These are phyloP conservation scores for Merodon equestris DNA, from an alignment of 2,888 invertebrate species.

Conservation along the genomic window DNA sequence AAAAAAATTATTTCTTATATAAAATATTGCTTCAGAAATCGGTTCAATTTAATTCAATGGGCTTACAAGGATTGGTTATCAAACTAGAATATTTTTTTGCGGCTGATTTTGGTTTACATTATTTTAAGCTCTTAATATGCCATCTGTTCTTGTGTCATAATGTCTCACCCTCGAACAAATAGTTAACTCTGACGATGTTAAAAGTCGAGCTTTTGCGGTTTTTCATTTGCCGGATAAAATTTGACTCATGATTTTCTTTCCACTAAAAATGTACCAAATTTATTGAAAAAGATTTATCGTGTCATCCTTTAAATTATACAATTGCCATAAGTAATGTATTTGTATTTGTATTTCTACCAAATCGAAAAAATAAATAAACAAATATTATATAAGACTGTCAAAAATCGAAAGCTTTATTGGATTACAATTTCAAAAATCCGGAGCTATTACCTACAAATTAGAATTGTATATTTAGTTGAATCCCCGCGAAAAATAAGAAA, in stretches of 20 bases:
- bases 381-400: constrained; percentile 63
- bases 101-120: not conserved
- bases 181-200: constrained; percentile 42
- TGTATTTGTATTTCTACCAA: not conserved
- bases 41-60: too few relatives aligned
- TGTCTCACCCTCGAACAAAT: not conserved
- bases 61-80: too few relatives aligned
- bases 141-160: not conserved
- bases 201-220: constrained; percentile 67
- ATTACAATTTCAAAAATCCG: constrained; percentile 63
- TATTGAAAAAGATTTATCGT: not conserved
- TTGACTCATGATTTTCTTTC: constrained; percentile 15
- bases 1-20: too few relatives aligned
- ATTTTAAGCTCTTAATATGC: too few relatives aligned
- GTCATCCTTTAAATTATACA: constrained; percentile 26
- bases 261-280: constrained; percentile 9
- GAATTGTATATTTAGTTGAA: constrained; percentile 45
- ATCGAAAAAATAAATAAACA: constrained; percentile 13
- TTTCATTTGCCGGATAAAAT: constrained; percentile 60
- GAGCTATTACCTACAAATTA: constrained; percentile 63
- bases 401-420: constrained; percentile 67
- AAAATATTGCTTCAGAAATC: too few relatives aligned
- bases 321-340: constrained; percentile 41
- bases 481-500: constrained; percentile 18
- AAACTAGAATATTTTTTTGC: too few relatives aligned